A percentile compares a stretch with the other conserved stretches of the same genome.
These are phyloP conservation scores for Teinopalpus imperialis DNA, from an alignment of 2,888 invertebrate genomes.

Conservation along the genomic window DNA sequence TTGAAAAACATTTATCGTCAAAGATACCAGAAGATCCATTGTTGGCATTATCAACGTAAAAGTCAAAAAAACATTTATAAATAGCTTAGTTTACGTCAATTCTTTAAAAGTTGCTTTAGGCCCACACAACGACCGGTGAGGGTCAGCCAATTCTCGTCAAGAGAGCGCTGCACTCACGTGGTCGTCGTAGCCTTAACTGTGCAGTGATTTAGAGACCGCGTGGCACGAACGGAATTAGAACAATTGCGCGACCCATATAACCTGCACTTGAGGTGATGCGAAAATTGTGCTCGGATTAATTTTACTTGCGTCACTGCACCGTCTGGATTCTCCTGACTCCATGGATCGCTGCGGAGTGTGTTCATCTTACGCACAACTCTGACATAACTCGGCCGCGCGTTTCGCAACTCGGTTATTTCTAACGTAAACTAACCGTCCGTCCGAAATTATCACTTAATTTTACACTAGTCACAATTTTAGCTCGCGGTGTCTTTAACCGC, in stretches of 20 bases:
- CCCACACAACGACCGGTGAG: not conserved
- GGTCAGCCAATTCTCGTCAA: slow-evolving; percentile 4
- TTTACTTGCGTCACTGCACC: slow-evolving; percentile 11
- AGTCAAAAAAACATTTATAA: too few relatives aligned
- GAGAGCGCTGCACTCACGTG: not conserved
- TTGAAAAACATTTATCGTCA: too few relatives aligned
- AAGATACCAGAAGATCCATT: too few relatives aligned
- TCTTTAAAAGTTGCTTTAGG: too few relatives aligned
- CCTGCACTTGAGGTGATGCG: slow-evolving; percentile 16
- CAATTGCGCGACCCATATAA: slow-evolving; percentile 17
- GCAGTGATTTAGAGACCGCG: slow-evolving; percentile 23
- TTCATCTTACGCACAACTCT: slow-evolving; percentile 43
- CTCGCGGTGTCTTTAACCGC: slow-evolving; percentile 71
- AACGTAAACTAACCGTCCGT: slow-evolving; percentile 55
- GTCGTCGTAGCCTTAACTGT: slow-evolving; percentile 3
- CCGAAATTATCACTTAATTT: slow-evolving; percentile 70
- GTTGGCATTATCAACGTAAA: too few relatives aligned
- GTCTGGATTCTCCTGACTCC: slow-evolving; percentile 7
- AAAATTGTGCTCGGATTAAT: slow-evolving; percentile 19
- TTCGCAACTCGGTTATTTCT: slow-evolving; percentile 71
- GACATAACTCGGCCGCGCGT: slow-evolving; percentile 79
- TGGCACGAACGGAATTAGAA: slow-evolving; percentile 21
- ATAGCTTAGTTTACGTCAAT: too few relatives aligned
- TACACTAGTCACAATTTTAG: slow-evolving; percentile 65
- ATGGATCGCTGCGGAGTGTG: not conserved